phyloP scores from a whole-genome alignment of 92 coral and sea anemone species.

The Porites divaricata region DNA sequence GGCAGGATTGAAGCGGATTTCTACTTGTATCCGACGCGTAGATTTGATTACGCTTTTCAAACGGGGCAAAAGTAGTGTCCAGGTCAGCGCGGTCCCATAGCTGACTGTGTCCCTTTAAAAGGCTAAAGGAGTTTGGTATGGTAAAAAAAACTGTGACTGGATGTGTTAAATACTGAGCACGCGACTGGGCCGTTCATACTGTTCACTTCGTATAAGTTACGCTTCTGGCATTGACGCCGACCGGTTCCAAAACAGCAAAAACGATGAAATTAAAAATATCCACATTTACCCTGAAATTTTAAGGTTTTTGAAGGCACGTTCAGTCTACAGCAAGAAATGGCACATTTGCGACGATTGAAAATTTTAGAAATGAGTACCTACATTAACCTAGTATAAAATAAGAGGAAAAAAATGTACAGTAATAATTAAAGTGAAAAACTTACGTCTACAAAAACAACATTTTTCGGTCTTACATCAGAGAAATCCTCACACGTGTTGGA shows the following conservation, averaged over 20 bases:
- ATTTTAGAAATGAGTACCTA: conserved; percentile 1
- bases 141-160: neutral
- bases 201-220: neutral
- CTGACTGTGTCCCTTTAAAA: no score
- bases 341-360: neutral
- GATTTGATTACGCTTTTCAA: no score
- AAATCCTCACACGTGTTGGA: neutral
- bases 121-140: neutral
- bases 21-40: no score
- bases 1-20: no score
- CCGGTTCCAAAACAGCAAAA: neutral
- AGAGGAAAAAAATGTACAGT: neutral
- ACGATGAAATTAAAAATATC: neutral
- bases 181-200: neutral
- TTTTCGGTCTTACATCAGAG: neutral
- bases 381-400: neutral
- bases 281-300: neutral
- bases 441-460: neutral
- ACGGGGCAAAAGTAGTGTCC: no score
- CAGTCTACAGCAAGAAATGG: neutral
- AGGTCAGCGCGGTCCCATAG: no score
- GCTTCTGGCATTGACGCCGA: neutral
- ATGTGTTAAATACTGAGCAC: neutral
- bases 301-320: no score
- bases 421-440: neutral